Base-by-base conservation (phyloP, 2,113 vertebrate genomes). In the Menura novaehollandiae region DNA sequence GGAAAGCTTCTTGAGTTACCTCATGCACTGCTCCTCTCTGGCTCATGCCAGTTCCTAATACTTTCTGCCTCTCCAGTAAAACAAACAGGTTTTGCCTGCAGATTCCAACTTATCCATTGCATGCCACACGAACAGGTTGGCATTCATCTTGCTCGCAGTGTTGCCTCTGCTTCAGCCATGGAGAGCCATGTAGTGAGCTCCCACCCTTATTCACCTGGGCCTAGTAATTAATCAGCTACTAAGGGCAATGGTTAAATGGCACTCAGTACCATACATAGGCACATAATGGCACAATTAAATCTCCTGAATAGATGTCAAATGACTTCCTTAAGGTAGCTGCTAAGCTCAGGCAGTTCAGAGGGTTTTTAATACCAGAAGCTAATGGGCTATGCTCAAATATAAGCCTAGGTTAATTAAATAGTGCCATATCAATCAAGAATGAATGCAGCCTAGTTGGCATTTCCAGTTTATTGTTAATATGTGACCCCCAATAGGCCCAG, bases 251-350 rank as follows among this genome's bases (percentile, higher is more conserved):
- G 90, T 77, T 92, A 96, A 95, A 92, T 17, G 75, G 78, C 56
- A 23, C 55, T 81, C 75, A 20, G 79, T 51, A 49, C 90, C 85
- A 18, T 64, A 59, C 60, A 83, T 2, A 47, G 89, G 68, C 73
- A 56, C 59, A 68, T 94, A 93, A 96, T 77, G 85, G 73, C 73
- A 94, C 93, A 86, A 84, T 93, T 94, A 91, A 84, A 69, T 69
- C 81, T 62, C 71, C 84, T 81, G 60, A 86, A 90, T 30, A 63
- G 95, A 78, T 77, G 80, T 76, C 64, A 91, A 88, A 93, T 78
- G 20, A 52, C 59, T 96, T 94, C 68, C 76, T 88, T 89, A 91
- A 96, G 68, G 73, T 90, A 79, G 82, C 79, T 86, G 75, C 90
- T 88, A 37, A 94, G 55, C 93, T 78, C 32, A 46, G 64, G 71